Percentiles rank a stretch among this genome's conserved stretches.
Evolutionary conservation across 2,113 vertebrate genomes (phyloP).

Genomic region (Machaerirhynchus nigripectus): DNA sequence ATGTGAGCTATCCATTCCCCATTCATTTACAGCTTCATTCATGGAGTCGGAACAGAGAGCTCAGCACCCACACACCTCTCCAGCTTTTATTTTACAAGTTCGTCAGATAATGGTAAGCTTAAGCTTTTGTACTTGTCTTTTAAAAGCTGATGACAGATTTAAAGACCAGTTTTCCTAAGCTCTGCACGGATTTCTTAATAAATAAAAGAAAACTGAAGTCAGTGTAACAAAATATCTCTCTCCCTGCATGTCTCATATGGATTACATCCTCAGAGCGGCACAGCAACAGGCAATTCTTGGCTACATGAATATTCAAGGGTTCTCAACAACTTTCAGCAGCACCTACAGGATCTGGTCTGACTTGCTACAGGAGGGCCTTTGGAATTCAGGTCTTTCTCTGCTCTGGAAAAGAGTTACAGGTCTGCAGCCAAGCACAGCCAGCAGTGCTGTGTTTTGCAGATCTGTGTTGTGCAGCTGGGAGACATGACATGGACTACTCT

Average conservation of each 20-base stretch:
- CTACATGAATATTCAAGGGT: not conserved
- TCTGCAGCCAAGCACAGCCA: not conserved
- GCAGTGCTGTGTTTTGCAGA: not conserved
- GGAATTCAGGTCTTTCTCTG: not conserved
- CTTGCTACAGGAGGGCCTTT: not conserved
- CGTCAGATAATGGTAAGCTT: not conserved
- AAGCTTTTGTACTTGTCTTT: not conserved
- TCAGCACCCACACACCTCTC: not conserved
- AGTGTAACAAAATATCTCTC: not conserved
- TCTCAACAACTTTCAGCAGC: not conserved
- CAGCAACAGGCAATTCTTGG: not conserved
- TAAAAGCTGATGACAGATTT: conserved; percentile 5
- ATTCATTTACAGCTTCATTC: not conserved
- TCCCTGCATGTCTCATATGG: not conserved
- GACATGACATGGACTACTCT: rapidly evolving
- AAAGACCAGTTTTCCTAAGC: conserved; percentile 23
- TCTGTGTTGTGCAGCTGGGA: not conserved
- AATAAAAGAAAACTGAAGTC: not conserved
- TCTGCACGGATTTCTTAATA: not conserved
- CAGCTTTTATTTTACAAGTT: conserved; percentile 18
- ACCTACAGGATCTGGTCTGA: not conserved
- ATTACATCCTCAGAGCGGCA: not conserved
- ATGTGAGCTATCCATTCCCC: not conserved
- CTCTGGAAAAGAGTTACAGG: not conserved
- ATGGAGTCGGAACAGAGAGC: not conserved